Base-by-base conservation (phyloP, 2,113 vertebrate species). In the Mormyrus lacerda region DNA sequence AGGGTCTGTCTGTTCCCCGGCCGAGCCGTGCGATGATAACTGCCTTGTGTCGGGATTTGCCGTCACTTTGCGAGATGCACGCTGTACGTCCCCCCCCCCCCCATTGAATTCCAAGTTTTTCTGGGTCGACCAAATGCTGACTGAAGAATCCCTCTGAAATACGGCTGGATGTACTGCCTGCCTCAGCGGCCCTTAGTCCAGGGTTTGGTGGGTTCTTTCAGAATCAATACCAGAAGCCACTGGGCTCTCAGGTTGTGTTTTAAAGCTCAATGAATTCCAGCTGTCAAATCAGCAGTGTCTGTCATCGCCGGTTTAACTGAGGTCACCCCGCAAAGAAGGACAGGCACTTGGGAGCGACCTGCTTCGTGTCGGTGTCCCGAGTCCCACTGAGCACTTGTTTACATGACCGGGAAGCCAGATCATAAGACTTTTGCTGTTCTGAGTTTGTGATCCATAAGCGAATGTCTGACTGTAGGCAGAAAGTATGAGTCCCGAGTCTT, bases 241-340 rank as follows among this genome's bases (percentile, higher is more conserved):
- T 8, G 21, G 61, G 48, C 44, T 39, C 17, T 76, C 88, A 88
- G 91, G 87, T 91, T 90, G 89, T 90, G 89, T 87, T 91, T 90
- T 82, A 27, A 50, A 89, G 83, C 85, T 88, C 91, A 89, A 91
- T 91, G 91, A 91, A 90, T 91, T 91, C 87, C 91, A 90, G 87
- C 69, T 89, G 76, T 45, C 85, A 85, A 84, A 84, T 84, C 76
- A 39, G 85, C 44, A 65, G 58, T 45, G 88, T 83, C 24, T 24
- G 87, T 31, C 21, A 83, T 86, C 42, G 51, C 82, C 82, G 51
- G 91, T 91, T 92, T 91, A 91, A 87, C n/a, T 88, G 73, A 91
- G 91, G 92, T 91, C 90, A 88, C 17, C 17, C 69, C 42, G 51
- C 48, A 3, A 45, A 86, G 50, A 87, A 31, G 27, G 55, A 88